Evolutionary conservation across 2,113 vertebrate species (phyloP), one percentile per base, ranked within the genome.

Genomic region (Oenanthe melanoleuca): DNA sequence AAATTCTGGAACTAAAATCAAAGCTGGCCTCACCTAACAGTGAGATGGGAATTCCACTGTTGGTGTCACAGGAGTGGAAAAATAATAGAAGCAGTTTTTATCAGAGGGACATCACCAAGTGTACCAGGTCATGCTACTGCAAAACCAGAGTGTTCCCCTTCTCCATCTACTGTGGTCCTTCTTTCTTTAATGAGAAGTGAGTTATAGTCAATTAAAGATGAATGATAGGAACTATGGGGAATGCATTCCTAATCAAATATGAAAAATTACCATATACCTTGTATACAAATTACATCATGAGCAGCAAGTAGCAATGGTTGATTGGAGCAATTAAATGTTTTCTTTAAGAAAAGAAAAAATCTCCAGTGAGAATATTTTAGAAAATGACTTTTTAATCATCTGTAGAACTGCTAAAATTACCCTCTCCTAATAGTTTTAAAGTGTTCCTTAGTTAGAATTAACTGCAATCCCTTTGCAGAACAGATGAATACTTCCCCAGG

Each of bases 321-420:
- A 99, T 99, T 98, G 98, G 97, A 98, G 98, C 98, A 99, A 99
- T 99, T 99, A 98, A 98, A 99, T 99, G 98, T 98, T 99, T 99
- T 98, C 97, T 98, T 98, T 92, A 69, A 96, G 74, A 96, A 93
- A 96, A 98, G 94, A 33, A 89, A 96, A 95, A 84, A 14, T 3
- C 98, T 99, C 99, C 98, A 99, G 97, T 97, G 99, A 99, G 99
- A 98, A 99, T 98, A 99, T 98, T 99, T 99, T 98, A 98, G 99
- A 98, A 99, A 99, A 99, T 98, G 96, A 98, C 98, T 99, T 99
- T 99, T 99, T 99, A 99, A 99, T 99, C 98, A 98, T 99, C 98
- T 97, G 91, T 98, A 98, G 97, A 98, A 98, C 96, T 97, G 97
- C 94, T 98, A 98, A 88, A 98, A 98, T 98, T 98, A 98, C 97